phyloP scores from a whole-genome alignment of 2,888 invertebrate species.

The Rhimphoctona megacephalus region DNA sequence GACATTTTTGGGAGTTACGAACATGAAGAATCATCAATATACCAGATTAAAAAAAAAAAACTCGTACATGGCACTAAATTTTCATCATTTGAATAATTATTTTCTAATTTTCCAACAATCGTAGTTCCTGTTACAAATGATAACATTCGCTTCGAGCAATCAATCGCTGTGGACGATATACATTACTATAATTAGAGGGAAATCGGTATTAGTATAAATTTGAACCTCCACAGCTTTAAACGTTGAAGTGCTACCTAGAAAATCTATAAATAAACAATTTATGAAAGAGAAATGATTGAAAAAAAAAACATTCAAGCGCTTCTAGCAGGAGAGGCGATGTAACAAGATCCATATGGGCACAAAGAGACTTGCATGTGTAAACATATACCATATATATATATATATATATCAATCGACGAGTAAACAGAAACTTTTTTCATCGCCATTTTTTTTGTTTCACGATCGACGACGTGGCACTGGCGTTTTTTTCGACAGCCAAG shows the following conservation, averaged over 20 bases:
- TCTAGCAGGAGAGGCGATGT: not conserved
- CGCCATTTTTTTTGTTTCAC: constrained; percentile 41
- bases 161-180: not conserved
- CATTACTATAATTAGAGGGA: not conserved
- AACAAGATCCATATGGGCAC: not conserved
- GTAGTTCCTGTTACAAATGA: too few relatives aligned
- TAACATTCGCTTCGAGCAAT: not conserved
- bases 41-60: not conserved
- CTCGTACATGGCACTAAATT: not conserved
- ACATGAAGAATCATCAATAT: not conserved
- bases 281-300: not conserved
- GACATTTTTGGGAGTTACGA: not conserved
- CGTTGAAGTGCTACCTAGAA: not conserved
- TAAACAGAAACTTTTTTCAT: constrained; percentile 12
- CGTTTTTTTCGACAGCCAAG: constrained; percentile 56
- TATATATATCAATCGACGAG: not conserved
- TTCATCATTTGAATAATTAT: not conserved
- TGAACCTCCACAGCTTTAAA: not conserved
- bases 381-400: not conserved
- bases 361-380: not conserved
- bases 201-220: not conserved
- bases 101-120: not conserved
- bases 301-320: constrained; percentile 18
- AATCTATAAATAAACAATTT: not conserved
- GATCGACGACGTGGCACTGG: constrained; percentile 46